Percentiles rank a stretch among this genome's conserved stretches.
phyloP scores from a whole-genome alignment of 2,797 vertebrate genomes.

The Leucoraja ocellata region DNA sequence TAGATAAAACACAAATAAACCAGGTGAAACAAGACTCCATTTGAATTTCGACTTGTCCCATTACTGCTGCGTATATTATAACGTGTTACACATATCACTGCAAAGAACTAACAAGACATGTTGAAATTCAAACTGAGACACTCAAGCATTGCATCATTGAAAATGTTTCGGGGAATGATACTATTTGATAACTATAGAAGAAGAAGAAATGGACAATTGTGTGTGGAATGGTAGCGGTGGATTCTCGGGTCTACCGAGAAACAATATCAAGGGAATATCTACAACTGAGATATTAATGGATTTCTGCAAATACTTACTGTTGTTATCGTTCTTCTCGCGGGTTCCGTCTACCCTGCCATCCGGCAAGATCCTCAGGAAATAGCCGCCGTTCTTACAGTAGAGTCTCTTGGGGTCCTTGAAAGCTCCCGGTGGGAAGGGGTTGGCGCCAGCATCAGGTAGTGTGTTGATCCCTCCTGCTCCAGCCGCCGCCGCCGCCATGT shows the following conservation, averaged over 20 bases:
- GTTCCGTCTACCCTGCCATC: conserved; percentile 86
- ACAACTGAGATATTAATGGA: neutral
- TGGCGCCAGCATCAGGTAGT: conserved; percentile 70
- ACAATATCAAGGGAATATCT: neutral
- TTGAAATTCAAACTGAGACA: neutral
- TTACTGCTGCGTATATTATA: too few relatives aligned
- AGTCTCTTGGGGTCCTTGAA: conserved; percentile 90
- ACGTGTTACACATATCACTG: neutral
- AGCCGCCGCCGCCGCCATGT: conserved; percentile 44
- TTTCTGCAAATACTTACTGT: conserved; percentile 68
- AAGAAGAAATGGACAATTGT: neutral
- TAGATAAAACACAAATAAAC: neutral
- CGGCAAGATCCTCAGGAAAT: conserved; percentile 83
- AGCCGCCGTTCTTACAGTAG: conserved; percentile 94
- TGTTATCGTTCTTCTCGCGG: conserved; percentile 84
- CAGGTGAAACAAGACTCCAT: neutral
- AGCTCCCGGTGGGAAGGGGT: conserved; percentile 72
- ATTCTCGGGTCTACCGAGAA: too few relatives aligned
- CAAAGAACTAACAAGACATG: neutral
- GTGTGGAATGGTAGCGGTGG: neutral
- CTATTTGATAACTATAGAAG: neutral
- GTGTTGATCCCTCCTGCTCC: conserved; percentile 80
- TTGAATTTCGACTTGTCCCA: too few relatives aligned
- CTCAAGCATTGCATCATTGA: neutral
- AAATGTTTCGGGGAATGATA: neutral